Conservation (phyloP, 2,888 invertebrate genomes). For the Philereme transversata region DNA sequence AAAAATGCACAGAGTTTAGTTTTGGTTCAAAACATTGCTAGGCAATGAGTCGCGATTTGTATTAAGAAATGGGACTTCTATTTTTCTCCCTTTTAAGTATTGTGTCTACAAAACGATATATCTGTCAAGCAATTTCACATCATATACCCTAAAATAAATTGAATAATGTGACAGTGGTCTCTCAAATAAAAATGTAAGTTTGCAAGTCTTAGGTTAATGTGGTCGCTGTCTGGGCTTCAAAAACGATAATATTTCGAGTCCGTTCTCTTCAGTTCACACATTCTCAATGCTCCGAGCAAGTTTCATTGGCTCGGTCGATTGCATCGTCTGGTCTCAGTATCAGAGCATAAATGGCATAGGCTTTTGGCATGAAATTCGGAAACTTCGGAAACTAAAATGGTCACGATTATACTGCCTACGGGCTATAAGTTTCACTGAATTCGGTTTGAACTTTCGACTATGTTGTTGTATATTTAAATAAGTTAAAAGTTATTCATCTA, state of each 20-base stretch:
- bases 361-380: slow-evolving; percentile 39
- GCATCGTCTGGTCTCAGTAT: slow-evolving; percentile 28
- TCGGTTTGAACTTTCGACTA: slow-evolving; percentile 31
- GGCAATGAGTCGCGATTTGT: no score
- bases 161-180: no score
- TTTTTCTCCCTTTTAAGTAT: no score
- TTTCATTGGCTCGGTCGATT: slow-evolving; percentile 30
- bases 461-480: slow-evolving; percentile 25
- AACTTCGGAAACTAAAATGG: slow-evolving; percentile 36
- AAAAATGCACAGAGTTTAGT: no score
- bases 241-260: background rate
- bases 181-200: no score
- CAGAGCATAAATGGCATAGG: slow-evolving; percentile 32
- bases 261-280: slow-evolving; percentile 11
- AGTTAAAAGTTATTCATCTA: slow-evolving; percentile 16
- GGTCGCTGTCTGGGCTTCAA: background rate
- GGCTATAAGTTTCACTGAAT: slow-evolving; percentile 33
- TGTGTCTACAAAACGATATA: no score
- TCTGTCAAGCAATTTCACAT: no score
- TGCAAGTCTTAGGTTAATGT: no score
- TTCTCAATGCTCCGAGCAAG: slow-evolving; percentile 11
- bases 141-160: no score
- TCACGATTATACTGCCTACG: slow-evolving; percentile 36
- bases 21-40: no score
- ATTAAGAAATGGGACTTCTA: no score